Evolutionary conservation across 2,888 invertebrate genomes (phyloP), one percentile per base, ranked within the genome.

Genomic region (Harpalus rubripes): DNA sequence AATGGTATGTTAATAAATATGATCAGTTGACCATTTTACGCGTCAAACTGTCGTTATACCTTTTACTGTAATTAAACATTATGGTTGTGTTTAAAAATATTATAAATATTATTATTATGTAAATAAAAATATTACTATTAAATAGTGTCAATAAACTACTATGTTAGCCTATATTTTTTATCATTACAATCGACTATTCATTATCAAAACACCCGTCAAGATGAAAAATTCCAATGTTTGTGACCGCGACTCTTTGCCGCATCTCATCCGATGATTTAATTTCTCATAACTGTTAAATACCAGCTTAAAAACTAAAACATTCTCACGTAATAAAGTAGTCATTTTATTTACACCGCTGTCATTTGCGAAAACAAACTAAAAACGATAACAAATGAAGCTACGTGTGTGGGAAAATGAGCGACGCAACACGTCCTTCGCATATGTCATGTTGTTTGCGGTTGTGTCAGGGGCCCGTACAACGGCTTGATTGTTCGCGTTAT

Each of bases 71-170:
- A 87, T 86, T 87, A 86, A 86, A 86, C 86, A 86, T 86, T 85
- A 87, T 88, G 88, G 90, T 90, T 90, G 89, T 90, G 90, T 90
- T 90, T 88, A 86, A 87, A 87, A 89, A 80, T 80, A 85, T 80
- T 85, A 85, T 85, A 80, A 85, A 80, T 80, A 85, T 80, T 84
- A 83, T 83, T 84, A 85, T 85, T 80, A 80, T 85, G 85, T 85
- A 85, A 80, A 85, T 85, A 85, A 68, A 84, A 85, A 65, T 80
- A 85, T 85, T 80, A 84, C 74, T 78, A 79, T 80, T 65, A 68
- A 79, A 16, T 84, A 84, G 84, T 84, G 39, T 65, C 78, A 84
- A 84, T 84, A 76, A 84, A 78, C 61, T 52, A 84, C 22, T 78
- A 32, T 59, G 74, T 84, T 84, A 76, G 76, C 44, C 65, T 84